Conservation (phyloP, 1,140 invertebrate genomes). For the Cylas formicarius region DNA sequence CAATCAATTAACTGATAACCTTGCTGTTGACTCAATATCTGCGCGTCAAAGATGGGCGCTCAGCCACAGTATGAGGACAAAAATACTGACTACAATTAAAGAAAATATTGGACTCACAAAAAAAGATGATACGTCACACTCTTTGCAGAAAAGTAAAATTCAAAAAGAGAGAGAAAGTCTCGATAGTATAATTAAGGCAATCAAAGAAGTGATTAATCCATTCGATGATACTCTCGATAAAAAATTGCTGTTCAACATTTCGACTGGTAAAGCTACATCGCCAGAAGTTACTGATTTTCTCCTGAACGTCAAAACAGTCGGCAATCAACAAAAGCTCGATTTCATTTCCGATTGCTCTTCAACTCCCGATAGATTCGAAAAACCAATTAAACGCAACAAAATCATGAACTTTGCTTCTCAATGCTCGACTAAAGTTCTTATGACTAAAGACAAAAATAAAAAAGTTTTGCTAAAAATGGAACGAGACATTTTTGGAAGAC, state of each 20-base stretch:
- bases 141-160: slow-evolving; percentile 28
- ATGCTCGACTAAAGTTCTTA: slow-evolving; percentile 19
- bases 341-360: slow-evolving; percentile 23
- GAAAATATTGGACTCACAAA: slow-evolving; percentile 15
- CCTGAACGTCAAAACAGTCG: slow-evolving; percentile 23
- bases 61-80: slow-evolving; percentile 33
- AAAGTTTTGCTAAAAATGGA: slow-evolving; percentile 30
- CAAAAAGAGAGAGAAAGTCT: slow-evolving; percentile 27
- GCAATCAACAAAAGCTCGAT: slow-evolving; percentile 31
- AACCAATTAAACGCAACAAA: slow-evolving; percentile 22
- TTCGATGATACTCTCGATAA: slow-evolving; percentile 27
- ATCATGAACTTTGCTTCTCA: slow-evolving; percentile 24
- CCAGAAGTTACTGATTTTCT: slow-evolving; percentile 28
- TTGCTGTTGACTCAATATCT: slow-evolving; percentile 31
- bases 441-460: slow-evolving; percentile 25
- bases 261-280: slow-evolving; percentile 29
- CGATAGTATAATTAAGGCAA: slow-evolving; percentile 22
- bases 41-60: slow-evolving; percentile 32
- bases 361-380: slow-evolving; percentile 24
- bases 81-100: slow-evolving; percentile 22
- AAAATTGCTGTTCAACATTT: slow-evolving; percentile 31
- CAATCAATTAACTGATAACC: slow-evolving; percentile 28
- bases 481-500: slow-evolving; percentile 33
- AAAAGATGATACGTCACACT: slow-evolving; percentile 28
- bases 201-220: slow-evolving; percentile 28